These are phyloP conservation scores for Pseudococcus longispinus DNA, from an alignment of 2,888 invertebrate species.

Conservation along the genomic window DNA sequence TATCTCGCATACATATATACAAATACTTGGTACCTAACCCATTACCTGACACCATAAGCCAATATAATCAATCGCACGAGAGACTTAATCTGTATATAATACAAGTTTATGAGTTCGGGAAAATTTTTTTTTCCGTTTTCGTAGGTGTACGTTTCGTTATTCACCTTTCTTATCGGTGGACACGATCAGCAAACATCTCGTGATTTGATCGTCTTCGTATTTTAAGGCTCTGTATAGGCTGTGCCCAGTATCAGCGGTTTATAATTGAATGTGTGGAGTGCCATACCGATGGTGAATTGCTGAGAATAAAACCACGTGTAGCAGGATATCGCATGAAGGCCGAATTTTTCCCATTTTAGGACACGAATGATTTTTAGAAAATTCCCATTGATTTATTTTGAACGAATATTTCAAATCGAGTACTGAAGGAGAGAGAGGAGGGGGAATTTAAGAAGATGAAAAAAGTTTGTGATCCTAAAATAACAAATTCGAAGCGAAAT, in stretches of 20 bases:
- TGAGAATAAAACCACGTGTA: neutral
- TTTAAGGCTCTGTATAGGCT: neutral
- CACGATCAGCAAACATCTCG: neutral
- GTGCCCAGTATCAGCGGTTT: too few species aligned
- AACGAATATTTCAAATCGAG: neutral
- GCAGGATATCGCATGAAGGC: neutral
- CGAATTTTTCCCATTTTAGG: neutral
- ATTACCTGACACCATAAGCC: neutral
- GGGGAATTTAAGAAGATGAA: neutral
- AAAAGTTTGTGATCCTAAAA: too few species aligned
- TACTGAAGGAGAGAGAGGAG: neutral
- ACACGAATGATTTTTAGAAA: neutral
- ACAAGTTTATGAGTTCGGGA: neutral
- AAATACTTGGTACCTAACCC: neutral
- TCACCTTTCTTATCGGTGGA: neutral
- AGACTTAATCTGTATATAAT: neutral
- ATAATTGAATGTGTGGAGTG: neutral
- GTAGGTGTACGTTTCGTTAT: constrained; percentile 4
- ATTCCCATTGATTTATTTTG: neutral
- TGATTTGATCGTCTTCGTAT: neutral
- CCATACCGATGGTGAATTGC: too few species aligned
- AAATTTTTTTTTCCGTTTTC: neutral
- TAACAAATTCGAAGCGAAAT: too few species aligned
- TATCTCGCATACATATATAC: neutral
- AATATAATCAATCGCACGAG: neutral